Conservation (phyloP, 2,797 vertebrate species). For the Phoebastria nigripes region DNA sequence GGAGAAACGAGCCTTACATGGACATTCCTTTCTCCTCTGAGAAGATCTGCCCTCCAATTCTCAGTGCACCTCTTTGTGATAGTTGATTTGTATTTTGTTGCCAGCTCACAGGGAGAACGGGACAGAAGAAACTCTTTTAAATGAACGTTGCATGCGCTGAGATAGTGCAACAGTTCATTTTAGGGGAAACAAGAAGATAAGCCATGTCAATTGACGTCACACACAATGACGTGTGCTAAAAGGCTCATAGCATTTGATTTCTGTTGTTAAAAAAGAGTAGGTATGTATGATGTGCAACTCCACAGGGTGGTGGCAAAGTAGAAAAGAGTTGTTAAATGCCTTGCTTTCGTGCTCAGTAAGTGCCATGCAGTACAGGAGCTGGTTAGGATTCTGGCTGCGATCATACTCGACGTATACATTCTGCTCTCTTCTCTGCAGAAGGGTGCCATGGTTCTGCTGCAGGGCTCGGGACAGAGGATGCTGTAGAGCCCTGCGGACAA, state of each 20-base stretch:
- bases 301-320: background rate
- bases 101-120: background rate
- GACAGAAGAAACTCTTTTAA: background rate
- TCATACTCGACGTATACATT: fast-evolving
- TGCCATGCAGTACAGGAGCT: background rate
- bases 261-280: background rate
- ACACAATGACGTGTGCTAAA: background rate
- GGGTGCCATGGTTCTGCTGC: background rate
- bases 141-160: fast-evolving
- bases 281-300: background rate
- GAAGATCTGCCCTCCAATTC: background rate
- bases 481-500: fast-evolving
- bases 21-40: conserved; percentile 14
- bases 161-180: background rate
- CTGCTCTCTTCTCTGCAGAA: background rate
- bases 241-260: conserved; percentile 8
- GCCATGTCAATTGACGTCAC: background rate
- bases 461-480: background rate
- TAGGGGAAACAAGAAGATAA: background rate
- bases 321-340: background rate
- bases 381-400: background rate
- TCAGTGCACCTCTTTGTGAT: background rate
- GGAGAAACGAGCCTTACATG: conserved; percentile 53
- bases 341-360: background rate
- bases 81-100: background rate